Base-by-base conservation (phyloP, 2,113 vertebrate species). In the Leucosticte australis region DNA sequence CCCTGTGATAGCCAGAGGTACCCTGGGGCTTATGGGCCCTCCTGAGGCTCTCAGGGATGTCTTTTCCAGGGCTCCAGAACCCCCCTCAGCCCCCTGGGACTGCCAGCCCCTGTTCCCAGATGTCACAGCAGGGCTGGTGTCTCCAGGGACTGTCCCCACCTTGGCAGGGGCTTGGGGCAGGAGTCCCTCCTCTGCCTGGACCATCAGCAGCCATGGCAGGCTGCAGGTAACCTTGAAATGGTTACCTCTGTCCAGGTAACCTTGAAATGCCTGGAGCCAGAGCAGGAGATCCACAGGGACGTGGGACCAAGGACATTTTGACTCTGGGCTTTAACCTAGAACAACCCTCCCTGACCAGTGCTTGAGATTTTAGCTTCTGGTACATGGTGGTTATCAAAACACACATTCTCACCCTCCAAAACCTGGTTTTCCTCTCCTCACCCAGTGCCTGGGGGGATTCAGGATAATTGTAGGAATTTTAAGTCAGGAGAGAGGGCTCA, bases 41-140 rank as follows among this genome's bases (percentile, higher is more conserved):
- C 1, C 9, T 27, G 35, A 42, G 12, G 8, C 0, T 1, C 19
- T 8, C 6, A 1, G 49, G 9, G 4, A 23, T 0, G 2, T 2
- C 13, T 76, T 47, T 16, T 4, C 30, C 9, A 39, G 35, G 24
- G 7, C 2, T n/a, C 4, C 13, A 53, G 47, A 20, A 12, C 6
- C 11, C 13, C 4, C 0, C 0, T 57, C 30, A 75, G 22, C 14
- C 7, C 39, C 39, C 14, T 2, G 2, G 11, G 7, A 18, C 37
- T 6, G 3, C 9, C 64, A 74, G 39, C 2, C 13, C 22, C 50
- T 27, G 30, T 14, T 11, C 8, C 31, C 37, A 49, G 3, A 11
- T 14, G 20, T 8, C 7, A 2, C 13, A 42, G 35, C 18, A 55
- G 39, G 37, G 21, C 14, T 1, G 1, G 4, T 1, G 17, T 28